phyloP scores from a whole-genome alignment of 2,797 vertebrate species.

The Acanthurus leucopareius region DNA sequence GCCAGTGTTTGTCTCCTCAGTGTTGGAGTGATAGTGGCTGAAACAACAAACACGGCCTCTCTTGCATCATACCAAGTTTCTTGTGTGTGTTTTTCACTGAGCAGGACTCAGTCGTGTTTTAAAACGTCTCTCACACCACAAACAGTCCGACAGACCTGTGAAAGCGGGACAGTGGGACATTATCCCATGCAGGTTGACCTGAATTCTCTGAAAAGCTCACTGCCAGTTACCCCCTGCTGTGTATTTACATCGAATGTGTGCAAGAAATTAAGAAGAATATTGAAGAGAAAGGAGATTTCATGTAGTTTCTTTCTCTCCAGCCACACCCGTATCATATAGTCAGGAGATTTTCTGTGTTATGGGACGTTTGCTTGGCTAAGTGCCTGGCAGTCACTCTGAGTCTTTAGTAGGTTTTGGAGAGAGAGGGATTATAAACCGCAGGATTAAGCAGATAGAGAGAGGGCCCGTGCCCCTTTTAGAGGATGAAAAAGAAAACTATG shows the following conservation, averaged over 20 bases:
- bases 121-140: background rate
- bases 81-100: background rate
- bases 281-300: background rate
- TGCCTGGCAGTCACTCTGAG: background rate
- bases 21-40: background rate
- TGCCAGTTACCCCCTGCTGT: slow-evolving; percentile 11
- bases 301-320: slow-evolving; percentile 1
- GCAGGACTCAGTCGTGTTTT: background rate
- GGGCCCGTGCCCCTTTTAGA: background rate
- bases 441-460: slow-evolving; percentile 38
- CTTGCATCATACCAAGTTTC: background rate
- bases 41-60: background rate
- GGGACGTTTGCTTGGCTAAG: slow-evolving; percentile 4
- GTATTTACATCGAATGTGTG: background rate
- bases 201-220: slow-evolving; percentile 40
- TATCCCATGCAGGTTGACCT: slow-evolving; percentile 56
- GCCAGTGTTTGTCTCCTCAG: fast-evolving
- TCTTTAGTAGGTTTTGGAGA: slow-evolving; percentile 20
- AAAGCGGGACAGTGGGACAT: slow-evolving; percentile 41
- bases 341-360: background rate
- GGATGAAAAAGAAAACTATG: background rate
- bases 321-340: slow-evolving; percentile 14
- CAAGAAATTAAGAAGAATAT: background rate
- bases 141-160: slow-evolving; percentile 20
- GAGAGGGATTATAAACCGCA: slow-evolving; percentile 34